Percentiles rank a stretch among this genome's conserved stretches.
These are phyloP conservation scores for Peromyscus nudipes DNA, from an alignment of 2,797 vertebrate species.

Conservation along the genomic window DNA sequence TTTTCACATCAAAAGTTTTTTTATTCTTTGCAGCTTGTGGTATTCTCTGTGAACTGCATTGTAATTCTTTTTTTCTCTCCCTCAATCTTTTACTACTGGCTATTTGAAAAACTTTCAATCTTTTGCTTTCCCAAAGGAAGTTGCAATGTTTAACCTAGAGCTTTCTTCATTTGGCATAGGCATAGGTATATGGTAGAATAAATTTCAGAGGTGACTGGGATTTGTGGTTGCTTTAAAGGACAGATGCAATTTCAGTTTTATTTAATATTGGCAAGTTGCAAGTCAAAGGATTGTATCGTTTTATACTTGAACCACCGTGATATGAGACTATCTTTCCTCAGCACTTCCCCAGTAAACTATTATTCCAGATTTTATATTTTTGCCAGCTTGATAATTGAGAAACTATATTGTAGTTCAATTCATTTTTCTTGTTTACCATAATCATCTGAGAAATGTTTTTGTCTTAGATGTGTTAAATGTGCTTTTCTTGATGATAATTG, in stretches of 20 bases:
- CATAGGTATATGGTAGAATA: not conserved
- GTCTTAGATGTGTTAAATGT: slow-evolving; percentile 59
- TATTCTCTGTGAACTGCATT: slow-evolving; percentile 20
- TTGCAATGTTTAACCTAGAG: slow-evolving; percentile 31
- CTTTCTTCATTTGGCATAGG: slow-evolving; percentile 38
- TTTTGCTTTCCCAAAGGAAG: slow-evolving; percentile 42
- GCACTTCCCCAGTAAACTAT: slow-evolving; percentile 43
- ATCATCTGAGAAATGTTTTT: slow-evolving; percentile 55
- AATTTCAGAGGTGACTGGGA: slow-evolving; percentile 41
- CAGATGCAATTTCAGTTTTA: slow-evolving; percentile 58
- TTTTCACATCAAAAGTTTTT: slow-evolving; percentile 41
- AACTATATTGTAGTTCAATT: slow-evolving; percentile 33
- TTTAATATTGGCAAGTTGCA: slow-evolving; percentile 59
- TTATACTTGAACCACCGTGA: slow-evolving; percentile 33
- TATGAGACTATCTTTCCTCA: slow-evolving; percentile 50
- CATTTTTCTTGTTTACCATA: slow-evolving; percentile 49
- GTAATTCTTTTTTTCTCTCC: not conserved
- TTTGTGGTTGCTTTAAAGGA: slow-evolving; percentile 59
- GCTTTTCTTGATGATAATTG: slow-evolving; percentile 28
- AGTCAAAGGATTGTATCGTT: slow-evolving; percentile 52
- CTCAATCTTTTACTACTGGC: not conserved
- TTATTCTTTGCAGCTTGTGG: slow-evolving; percentile 48
- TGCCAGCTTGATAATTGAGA: slow-evolving; percentile 55
- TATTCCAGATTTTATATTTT: slow-evolving; percentile 8
- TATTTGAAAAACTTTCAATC: not conserved